Conservation (phyloP, 2,797 vertebrate genomes). For the Falco naumanni region DNA sequence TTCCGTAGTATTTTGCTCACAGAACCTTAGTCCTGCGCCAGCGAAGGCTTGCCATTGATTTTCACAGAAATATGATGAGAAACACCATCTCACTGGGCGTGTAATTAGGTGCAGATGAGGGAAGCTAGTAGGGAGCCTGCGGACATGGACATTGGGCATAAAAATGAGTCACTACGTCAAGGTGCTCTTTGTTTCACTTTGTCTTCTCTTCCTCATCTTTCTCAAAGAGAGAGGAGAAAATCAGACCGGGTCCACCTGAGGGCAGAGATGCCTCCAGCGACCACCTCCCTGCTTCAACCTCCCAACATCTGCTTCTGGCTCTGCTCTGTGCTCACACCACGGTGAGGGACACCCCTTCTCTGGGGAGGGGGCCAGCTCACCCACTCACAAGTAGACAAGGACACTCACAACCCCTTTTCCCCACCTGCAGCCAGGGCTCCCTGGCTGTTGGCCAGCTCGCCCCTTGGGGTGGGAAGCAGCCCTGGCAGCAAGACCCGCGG, state of each 20-base stretch:
- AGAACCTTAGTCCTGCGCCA: neutral
- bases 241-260: fast-evolving
- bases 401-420: neutral
- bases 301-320: neutral
- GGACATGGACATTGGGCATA: neutral
- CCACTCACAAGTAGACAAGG: fast-evolving
- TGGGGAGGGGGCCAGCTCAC: neutral
- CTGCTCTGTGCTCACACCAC: neutral
- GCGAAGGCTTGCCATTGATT: neutral
- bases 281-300: neutral
- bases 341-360: fast-evolving
- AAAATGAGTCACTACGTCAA: neutral
- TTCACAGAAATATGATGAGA: neutral
- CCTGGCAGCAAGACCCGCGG: neutral
- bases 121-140: neutral
- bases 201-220: neutral
- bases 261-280: neutral
- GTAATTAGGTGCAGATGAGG: neutral
- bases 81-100: neutral
- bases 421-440: neutral
- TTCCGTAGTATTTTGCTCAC: neutral
- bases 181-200: neutral
- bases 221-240: neutral
- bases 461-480: neutral
- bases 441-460: neutral